Conservation (phyloP, 2,888 invertebrate genomes). For the Anagyrus pseudococci region DNA sequence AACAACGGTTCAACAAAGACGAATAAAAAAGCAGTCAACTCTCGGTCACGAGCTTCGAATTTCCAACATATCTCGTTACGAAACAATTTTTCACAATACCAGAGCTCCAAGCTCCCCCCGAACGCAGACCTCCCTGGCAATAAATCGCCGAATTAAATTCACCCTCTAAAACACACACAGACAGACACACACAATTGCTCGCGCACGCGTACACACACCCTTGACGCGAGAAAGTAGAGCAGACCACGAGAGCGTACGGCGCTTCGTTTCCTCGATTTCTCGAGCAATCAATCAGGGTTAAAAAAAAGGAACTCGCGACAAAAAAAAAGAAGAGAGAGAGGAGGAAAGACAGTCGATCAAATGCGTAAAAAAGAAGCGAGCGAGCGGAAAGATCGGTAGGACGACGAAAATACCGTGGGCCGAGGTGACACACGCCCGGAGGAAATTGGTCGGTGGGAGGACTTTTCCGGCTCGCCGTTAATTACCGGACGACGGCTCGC, state of each 20-base stretch:
- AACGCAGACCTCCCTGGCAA: slow-evolving; percentile 1
- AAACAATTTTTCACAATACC: slow-evolving; percentile 17
- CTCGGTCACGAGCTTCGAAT: too few relatives aligned
- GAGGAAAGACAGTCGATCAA: neutral
- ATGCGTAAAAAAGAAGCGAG: slow-evolving; percentile 13
- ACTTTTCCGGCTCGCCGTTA: slow-evolving; percentile 34
- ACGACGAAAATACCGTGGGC: too few relatives aligned
- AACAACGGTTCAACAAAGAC: too few relatives aligned
- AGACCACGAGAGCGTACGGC: neutral
- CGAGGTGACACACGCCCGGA: neutral
- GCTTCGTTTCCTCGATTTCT: slow-evolving; percentile 25
- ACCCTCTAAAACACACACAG: neutral
- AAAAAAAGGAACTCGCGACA: slow-evolving; percentile 27
- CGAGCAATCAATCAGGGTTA: slow-evolving; percentile 29
- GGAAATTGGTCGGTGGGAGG: slow-evolving; percentile 15
- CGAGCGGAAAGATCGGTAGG: slow-evolving; percentile 26
- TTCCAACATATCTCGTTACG: slow-evolving; percentile 11
- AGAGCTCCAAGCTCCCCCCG: slow-evolving; percentile 1
- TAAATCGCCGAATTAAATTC: slow-evolving; percentile 31
- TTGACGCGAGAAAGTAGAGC: neutral
- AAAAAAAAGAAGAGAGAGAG: slow-evolving; percentile 4
- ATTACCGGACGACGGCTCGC: slow-evolving; percentile 32
- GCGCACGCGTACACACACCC: too few relatives aligned
- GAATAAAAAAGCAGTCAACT: neutral
- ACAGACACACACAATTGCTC: too few relatives aligned